These are phyloP conservation scores for Cydia strobilella DNA, from an alignment of 1,140 invertebrate genomes.

Conservation along the genomic window DNA sequence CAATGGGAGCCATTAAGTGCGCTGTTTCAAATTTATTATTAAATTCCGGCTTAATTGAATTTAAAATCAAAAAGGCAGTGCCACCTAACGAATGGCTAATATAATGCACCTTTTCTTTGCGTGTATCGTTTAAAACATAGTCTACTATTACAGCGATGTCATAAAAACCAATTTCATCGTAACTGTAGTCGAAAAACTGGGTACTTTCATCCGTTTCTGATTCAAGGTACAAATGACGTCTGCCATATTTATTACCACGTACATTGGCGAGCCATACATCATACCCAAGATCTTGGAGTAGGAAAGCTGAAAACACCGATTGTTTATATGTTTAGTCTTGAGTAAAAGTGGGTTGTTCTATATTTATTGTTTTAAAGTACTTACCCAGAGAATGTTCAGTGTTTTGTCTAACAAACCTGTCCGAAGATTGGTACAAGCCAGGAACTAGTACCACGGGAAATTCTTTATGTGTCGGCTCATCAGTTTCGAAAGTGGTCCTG, in stretches of 20 bases:
- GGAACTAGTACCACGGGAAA: conserved; percentile 9
- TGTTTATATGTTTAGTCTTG: not conserved
- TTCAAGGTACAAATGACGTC: conserved; percentile 9
- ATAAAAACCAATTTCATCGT: conserved; percentile 16
- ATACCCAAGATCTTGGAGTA: conserved; percentile 9
- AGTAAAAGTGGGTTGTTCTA: not conserved
- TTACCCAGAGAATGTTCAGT: not conserved
- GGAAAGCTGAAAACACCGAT: conserved; percentile 10
- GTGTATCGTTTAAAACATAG: conserved; percentile 8
- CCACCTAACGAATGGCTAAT: conserved; percentile 9
- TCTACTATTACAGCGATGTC: conserved; percentile 5
- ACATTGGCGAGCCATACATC: conserved; percentile 17
- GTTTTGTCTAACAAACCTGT: conserved; percentile 1
- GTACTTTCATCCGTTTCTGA: conserved; percentile 2
- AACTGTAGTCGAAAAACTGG: conserved; percentile 7
- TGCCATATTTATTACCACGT: conserved; percentile 13
- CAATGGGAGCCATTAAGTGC: conserved; percentile 16
- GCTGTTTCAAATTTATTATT: conserved; percentile 9
- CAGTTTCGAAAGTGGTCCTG: not conserved
- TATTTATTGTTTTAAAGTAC: not conserved
- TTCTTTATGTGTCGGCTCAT: not conserved
- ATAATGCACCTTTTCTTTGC: not conserved
- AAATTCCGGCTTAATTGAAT: not conserved
- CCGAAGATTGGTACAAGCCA: conserved; percentile 8
- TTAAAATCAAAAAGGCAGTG: conserved; percentile 9